These are phyloP conservation scores for Drosophila fulvimacula DNA, from an alignment of 2,888 invertebrate species.

Conservation along the genomic window DNA sequence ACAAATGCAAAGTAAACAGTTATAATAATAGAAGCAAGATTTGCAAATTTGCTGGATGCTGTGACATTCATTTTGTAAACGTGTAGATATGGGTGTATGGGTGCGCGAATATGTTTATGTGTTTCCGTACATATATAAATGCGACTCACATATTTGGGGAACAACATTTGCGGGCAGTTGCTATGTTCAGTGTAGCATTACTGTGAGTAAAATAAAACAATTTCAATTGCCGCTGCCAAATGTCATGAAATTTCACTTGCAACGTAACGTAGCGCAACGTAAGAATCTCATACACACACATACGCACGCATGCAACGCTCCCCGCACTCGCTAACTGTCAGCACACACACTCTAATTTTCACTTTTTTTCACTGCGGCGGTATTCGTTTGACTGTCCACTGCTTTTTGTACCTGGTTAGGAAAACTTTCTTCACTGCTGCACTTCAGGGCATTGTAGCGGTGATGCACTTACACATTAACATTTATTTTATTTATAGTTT, in stretches of 20 bases:
- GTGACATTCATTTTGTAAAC: conserved; percentile 33
- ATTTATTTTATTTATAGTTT: conserved; percentile 34
- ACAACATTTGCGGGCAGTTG: conserved; percentile 74
- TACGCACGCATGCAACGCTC: conserved; percentile 30
- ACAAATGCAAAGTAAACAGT: conserved; percentile 31
- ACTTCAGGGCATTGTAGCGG: conserved; percentile 22
- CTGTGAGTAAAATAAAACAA: conserved; percentile 46
- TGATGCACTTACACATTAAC: conserved; percentile 39
- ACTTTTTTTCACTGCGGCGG: conserved; percentile 67
- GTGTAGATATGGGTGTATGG: conserved; percentile 5
- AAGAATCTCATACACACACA: conserved; percentile 62
- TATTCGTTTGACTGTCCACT: conserved; percentile 21
- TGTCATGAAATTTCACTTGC: conserved; percentile 68
- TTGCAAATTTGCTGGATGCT: conserved; percentile 41
- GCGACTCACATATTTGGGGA: conserved; percentile 72
- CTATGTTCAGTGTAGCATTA: conserved; percentile 46
- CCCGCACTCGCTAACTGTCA: conserved; percentile 50
- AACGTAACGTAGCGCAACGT: conserved; percentile 68
- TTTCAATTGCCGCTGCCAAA: conserved; percentile 59
- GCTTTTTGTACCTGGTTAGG: conserved; percentile 19
- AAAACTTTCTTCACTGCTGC: conserved; percentile 22
- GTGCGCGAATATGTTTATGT: conserved; percentile 18
- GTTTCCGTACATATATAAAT: conserved; percentile 24
- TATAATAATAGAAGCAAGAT: conserved; percentile 25
- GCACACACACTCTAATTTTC: conserved; percentile 66